Evolutionary conservation across 2,888 invertebrate species (phyloP).

Genomic region (Euphydryas editha): DNA sequence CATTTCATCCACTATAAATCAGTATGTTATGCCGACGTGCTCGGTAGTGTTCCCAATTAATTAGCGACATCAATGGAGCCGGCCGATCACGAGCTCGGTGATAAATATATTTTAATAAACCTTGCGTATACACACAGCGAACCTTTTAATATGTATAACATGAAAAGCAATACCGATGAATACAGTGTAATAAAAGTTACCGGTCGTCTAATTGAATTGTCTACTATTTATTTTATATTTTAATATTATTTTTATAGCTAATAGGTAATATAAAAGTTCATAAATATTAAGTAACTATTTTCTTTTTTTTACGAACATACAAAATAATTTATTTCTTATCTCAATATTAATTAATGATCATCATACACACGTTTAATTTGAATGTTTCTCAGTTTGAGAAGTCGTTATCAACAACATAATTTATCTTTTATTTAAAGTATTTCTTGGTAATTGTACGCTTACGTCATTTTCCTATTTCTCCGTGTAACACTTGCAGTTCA

Average conservation of each 20-base stretch:
- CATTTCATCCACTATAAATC: conserved; percentile 68
- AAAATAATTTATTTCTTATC: neutral
- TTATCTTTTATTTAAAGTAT: conserved; percentile 5
- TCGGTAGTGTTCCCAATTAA: conserved; percentile 69
- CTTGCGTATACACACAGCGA: neutral
- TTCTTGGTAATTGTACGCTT: conserved; percentile 4
- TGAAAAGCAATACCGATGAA: neutral
- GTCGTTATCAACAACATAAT: neutral
- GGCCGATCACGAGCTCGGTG: conserved; percentile 51
- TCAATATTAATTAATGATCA: neutral
- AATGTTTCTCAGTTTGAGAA: neutral
- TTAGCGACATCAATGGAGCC: conserved; percentile 70
- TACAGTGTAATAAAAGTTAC: neutral
- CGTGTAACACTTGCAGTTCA: conserved; percentile 3
- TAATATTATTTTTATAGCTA: neutral
- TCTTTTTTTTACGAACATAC: too few species aligned
- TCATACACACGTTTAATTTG: neutral
- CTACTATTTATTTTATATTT: neutral
- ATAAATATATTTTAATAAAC: conserved; percentile 33
- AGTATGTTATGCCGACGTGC: conserved; percentile 59
- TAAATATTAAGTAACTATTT: neutral
- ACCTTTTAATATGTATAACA: conserved; percentile 7
- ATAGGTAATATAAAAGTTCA: neutral
- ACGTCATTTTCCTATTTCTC: conserved; percentile 2
- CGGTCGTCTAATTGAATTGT: neutral